These are phyloP conservation scores for Oryzaephilus surinamensis DNA, from an alignment of 1,140 invertebrate species.

Conservation along the genomic window DNA sequence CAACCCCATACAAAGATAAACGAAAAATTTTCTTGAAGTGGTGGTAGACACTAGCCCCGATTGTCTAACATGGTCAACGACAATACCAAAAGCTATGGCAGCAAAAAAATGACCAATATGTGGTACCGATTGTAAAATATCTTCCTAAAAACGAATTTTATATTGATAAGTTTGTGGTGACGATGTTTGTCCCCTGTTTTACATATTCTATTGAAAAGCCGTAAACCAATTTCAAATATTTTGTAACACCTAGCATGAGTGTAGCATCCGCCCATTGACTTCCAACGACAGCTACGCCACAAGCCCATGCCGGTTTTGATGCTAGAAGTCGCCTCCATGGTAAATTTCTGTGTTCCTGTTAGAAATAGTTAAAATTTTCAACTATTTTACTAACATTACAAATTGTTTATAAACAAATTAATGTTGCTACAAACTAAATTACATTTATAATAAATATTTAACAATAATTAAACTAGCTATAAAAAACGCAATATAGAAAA, in stretches of 20 bases:
- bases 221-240: conserved; percentile 48
- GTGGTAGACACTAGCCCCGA: conserved; percentile 47
- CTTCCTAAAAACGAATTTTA: conserved; percentile 39
- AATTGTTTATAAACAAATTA: too few relatives aligned
- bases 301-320: conserved; percentile 48
- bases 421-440: too few relatives aligned
- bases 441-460: too few relatives aligned
- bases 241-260: conserved; percentile 46
- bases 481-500: too few relatives aligned
- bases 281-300: conserved; percentile 46
- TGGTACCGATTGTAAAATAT: conserved; percentile 44
- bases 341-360: conserved; percentile 34
- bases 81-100: conserved; percentile 44
- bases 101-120: conserved; percentile 49
- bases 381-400: too few relatives aligned
- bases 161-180: not conserved
- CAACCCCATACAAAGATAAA: conserved; percentile 43
- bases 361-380: conserved; percentile 3
- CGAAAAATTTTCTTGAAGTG: conserved; percentile 46
- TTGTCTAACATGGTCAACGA: conserved; percentile 46
- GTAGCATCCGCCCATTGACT: conserved; percentile 51
- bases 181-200: conserved; percentile 5
- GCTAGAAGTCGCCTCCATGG: conserved; percentile 46
- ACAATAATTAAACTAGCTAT: too few relatives aligned
- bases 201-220: conserved; percentile 48